Evolutionary conservation across 2,888 invertebrate genomes (phyloP).

Genomic region (Thelaira solivaga): DNA sequence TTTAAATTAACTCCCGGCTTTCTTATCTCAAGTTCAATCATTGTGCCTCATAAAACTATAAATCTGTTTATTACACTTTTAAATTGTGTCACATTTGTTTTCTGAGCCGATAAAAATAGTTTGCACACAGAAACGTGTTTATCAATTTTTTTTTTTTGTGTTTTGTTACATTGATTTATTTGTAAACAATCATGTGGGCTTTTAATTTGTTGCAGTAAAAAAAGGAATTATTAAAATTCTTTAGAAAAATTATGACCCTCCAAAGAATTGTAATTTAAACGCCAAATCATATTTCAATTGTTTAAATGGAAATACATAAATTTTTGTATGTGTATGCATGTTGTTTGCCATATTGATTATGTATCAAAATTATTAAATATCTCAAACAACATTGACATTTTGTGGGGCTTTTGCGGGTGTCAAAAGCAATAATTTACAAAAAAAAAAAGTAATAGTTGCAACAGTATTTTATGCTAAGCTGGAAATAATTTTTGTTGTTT

Average conservation of each 20-base stretch:
- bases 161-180: background rate
- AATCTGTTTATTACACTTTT: too few species aligned
- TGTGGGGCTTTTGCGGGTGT: slow-evolving; percentile 55
- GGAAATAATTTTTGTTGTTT: too few species aligned
- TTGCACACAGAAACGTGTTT: too few species aligned
- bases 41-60: too few species aligned
- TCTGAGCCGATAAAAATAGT: too few species aligned
- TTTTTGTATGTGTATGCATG: background rate
- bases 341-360: slow-evolving; percentile 43
- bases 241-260: slow-evolving; percentile 29
- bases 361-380: slow-evolving; percentile 57
- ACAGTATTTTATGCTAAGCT: background rate
- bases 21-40: too few species aligned
- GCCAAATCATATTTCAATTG: background rate
- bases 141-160: background rate
- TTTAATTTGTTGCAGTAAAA: background rate
- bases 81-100: too few species aligned
- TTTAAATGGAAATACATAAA: background rate
- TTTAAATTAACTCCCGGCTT: too few species aligned
- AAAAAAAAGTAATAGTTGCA: background rate
- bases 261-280: slow-evolving; percentile 5
- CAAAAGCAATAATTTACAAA: slow-evolving; percentile 24
- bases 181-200: background rate
- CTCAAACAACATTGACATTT: slow-evolving; percentile 49
- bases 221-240: slow-evolving; percentile 24